Base-by-base conservation (phyloP, 1,140 invertebrate species). In the Lepidurus apus region DNA sequence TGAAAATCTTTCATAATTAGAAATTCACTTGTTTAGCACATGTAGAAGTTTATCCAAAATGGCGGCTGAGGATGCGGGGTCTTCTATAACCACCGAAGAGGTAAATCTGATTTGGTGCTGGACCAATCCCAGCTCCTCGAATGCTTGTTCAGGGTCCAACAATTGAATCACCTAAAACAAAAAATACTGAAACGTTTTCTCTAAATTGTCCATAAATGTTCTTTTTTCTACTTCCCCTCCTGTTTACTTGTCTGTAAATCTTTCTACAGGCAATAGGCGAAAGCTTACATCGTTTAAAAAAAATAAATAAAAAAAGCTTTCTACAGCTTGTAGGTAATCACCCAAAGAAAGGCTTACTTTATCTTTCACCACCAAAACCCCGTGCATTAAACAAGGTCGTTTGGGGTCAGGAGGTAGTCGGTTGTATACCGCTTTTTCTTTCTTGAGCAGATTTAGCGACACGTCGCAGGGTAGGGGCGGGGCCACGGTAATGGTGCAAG, bases 401-500 rank as follows among this genome's bases (percentile, higher is more conserved):
- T 98, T 98, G 0, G 93, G 92, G 86, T 95, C 93, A n/a, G 94
- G 93, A 1, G 92, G 92, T 74, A 91, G 87, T 45, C 90, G 89
- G 81, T 93, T 93, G 80, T 93, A 93, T 78, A 88, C 88, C 44
- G 91, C 90, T 42, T 92, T 90, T 86, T 95, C 93, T 6, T 91
- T 89, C 84, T 95, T 95, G 0, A 98, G 86, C 43, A 98, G 85
- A 17, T 91, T 90, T 8, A 97, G 85, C 0, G 95, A 94, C 7
- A 96, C 92, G 87, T 98, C 95, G 8, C 97, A 91, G 0, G 95
- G 92, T 78, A 98, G 92, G 84, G 93, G 93, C n/a, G 93, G 90
- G 1, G 91, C 91, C 1, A 94, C 96, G 7, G 89, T 89, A 78
- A 99, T 96, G 47, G 90, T 87, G 81, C 92, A 93, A 13, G 95